These are phyloP conservation scores for Tenebrio molitor DNA, from an alignment of 1,140 invertebrate species.

Conservation along the genomic window DNA sequence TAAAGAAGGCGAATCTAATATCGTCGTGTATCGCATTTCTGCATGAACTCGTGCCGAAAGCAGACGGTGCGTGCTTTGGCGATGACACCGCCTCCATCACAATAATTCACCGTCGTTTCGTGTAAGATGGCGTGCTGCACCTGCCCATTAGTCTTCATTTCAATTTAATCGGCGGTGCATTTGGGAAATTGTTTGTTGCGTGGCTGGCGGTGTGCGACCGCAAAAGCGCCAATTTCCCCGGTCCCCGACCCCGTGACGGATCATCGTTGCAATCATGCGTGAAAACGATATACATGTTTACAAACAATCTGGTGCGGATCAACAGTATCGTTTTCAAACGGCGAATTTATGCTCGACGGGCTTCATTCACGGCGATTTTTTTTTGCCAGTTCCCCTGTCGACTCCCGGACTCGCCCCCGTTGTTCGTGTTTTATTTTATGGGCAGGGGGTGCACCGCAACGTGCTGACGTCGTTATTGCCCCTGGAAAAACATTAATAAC, in stretches of 20 bases:
- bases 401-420: background rate
- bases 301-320: slow-evolving; percentile 30
- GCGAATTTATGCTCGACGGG: slow-evolving; percentile 33
- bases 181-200: slow-evolving; percentile 17
- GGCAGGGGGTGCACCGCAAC: slow-evolving; percentile 5
- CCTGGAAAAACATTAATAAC: slow-evolving; percentile 22
- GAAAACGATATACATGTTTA: slow-evolving; percentile 42
- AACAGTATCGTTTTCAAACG: slow-evolving; percentile 36
- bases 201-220: background rate
- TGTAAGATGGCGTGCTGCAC: slow-evolving; percentile 2
- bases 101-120: background rate
- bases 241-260: slow-evolving; percentile 7
- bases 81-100: background rate
- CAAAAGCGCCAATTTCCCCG: slow-evolving; percentile 4
- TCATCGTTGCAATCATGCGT: slow-evolving; percentile 24
- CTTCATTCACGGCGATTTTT: slow-evolving; percentile 12
- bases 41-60: slow-evolving; percentile 8
- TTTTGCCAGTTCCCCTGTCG: background rate
- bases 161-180: slow-evolving; percentile 18
- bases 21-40: slow-evolving; percentile 26
- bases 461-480: slow-evolving; percentile 24
- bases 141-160: slow-evolving; percentile 20
- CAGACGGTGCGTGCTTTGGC: slow-evolving; percentile 3
- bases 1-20: slow-evolving; percentile 33
- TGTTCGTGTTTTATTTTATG: slow-evolving; percentile 11